These are phyloP conservation scores for Morpho deidamia DNA, from an alignment of 2,888 invertebrate genomes.

Conservation along the genomic window DNA sequence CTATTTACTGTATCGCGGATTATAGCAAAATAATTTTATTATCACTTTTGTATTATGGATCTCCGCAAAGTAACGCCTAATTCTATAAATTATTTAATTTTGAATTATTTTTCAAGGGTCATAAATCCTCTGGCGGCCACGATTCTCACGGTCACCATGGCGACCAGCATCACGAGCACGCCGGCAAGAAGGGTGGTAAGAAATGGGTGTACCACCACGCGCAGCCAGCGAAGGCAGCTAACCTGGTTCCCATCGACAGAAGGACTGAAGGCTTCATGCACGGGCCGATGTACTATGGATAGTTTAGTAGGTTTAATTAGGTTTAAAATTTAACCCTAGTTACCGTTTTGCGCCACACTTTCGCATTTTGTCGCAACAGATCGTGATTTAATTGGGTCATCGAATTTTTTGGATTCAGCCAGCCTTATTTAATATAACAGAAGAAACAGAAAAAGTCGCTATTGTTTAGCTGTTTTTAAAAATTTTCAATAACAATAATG, in stretches of 20 bases:
- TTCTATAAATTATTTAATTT: no score
- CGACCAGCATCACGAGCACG: conserved; percentile 63
- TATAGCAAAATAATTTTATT: no score
- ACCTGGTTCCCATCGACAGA: conserved; percentile 53
- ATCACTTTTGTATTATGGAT: no score
- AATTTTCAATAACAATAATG: not conserved
- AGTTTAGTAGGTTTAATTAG: conserved; percentile 7
- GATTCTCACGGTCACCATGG: conserved; percentile 75
- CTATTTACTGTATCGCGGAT: no score
- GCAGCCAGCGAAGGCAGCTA: conserved; percentile 52
- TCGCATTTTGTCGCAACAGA: no score
- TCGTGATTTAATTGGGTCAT: no score
- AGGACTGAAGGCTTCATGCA: conserved; percentile 42
- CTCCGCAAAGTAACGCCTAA: no score
- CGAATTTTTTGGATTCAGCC: no score
- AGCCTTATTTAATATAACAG: no score
- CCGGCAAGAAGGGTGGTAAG: conserved; percentile 64
- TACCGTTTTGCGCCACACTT: no score
- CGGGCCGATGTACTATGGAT: conserved; percentile 52
- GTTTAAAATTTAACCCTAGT: not conserved
- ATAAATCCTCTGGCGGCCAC: conserved; percentile 75
- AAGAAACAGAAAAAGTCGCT: not conserved
- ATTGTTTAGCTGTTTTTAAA: not conserved
- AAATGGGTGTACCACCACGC: conserved; percentile 80
- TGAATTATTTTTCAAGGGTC: conserved; percentile 59